phyloP scores from a whole-genome alignment of 2,888 invertebrate genomes.

The Tridacna crocea region DNA sequence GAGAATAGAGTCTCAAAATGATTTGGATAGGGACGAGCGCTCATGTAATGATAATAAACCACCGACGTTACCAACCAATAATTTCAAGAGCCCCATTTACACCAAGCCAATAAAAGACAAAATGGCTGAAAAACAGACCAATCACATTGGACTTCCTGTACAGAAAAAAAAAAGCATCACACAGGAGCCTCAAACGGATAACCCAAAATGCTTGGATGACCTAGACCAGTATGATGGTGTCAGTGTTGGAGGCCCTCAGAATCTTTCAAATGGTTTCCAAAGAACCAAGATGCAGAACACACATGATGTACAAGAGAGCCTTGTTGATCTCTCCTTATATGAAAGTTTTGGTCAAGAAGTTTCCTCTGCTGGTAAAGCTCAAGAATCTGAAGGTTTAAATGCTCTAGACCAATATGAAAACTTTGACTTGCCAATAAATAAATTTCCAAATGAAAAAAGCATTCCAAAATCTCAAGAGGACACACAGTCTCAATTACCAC shows the following conservation, averaged over 20 bases:
- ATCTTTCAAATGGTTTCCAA: not conserved
- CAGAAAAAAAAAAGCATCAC: not conserved
- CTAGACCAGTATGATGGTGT: not conserved
- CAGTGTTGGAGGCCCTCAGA: not conserved
- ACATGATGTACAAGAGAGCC: not conserved
- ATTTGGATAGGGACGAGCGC: not conserved
- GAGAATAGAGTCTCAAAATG: not conserved
- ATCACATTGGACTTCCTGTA: not conserved
- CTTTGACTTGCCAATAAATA: not conserved
- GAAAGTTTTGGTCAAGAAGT: not conserved
- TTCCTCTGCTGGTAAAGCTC: not conserved
- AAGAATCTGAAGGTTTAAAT: conserved; percentile 20
- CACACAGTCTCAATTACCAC: not conserved
- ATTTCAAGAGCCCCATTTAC: conserved; percentile 1
- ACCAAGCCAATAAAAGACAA: not conserved
- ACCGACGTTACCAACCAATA: conserved; percentile 6
- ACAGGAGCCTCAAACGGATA: conserved; percentile 1
- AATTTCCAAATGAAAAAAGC: not conserved
- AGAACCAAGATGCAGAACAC: not conserved
- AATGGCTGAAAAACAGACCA: not conserved
- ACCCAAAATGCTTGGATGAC: not conserved
- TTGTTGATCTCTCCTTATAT: conserved; percentile 22
- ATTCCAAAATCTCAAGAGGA: not conserved
- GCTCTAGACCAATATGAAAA: conserved; percentile 46
- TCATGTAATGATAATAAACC: not conserved